Base-by-base conservation (phyloP, 30 jellyfish, hydroid and myxozoan species). In the Chironex yamaguchii region DNA sequence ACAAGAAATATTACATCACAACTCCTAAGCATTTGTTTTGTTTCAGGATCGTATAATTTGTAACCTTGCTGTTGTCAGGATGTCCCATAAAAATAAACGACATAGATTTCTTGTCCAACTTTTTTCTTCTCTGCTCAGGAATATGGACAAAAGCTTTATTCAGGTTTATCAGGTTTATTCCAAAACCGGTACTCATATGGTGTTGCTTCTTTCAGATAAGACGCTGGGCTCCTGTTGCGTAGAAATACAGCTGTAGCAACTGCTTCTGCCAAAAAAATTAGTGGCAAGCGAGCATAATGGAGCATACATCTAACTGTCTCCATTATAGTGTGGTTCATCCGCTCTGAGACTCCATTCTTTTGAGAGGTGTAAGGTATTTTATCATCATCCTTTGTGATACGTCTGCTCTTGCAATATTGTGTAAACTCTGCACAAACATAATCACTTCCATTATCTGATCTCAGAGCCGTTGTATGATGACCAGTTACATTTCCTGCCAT, bases 271-370 rank as follows among this genome's bases (percentile, higher is more conserved):
- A 84, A 81, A 42, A 71, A 73, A 53, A 64, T 53, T 20, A 32
- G 17, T 27, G 95, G 90, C 3, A 71, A 20, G 27, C 42, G 67
- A 30, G 95, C 89, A 21, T 62, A 68, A 25, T 75, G 80, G 4
- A 75, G 25, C 96, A 86, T 86, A 12, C 87, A 71, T 51, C 91
- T 75, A 2, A 64, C 84, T 25, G 87, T 62, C 34, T 86, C 91
- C 81, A 71, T 21, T 14, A 86, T n/a, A 12, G 96, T 86, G 4
- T 91, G 89, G 62, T 86, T 86, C 91, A 63, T 74, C 0, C 87
- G 79, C 52, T 83, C 93, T 4, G 88, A 80, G 0, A 70, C 83
- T 3, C 89, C 93, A 52, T 83, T 83, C 28, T 83, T 75, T 65
- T 83, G 89, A 4, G 92, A 86, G 4, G 87, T 64, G 4, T 34